These are phyloP conservation scores for Crossaster papposus DNA, from an alignment of 53 echinoderm and acorn worm species.

Conservation along the genomic window DNA sequence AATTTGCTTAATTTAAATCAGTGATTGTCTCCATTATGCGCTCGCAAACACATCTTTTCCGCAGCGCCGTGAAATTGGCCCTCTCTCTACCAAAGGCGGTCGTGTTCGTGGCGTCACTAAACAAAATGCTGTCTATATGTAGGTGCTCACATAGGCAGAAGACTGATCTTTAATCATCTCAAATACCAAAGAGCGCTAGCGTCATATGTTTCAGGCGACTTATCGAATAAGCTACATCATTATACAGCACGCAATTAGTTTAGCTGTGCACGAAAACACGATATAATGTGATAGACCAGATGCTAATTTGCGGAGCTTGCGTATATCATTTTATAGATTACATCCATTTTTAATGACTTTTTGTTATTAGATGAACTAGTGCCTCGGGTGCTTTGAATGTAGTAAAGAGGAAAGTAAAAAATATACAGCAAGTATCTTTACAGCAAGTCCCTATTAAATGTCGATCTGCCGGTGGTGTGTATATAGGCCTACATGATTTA, in stretches of 20 bases:
- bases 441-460: not conserved
- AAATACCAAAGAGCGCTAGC: not conserved
- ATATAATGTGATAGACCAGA: not conserved
- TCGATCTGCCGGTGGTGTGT: not conserved
- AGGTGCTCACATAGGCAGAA: not conserved
- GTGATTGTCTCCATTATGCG: too few species aligned
- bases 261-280: not conserved
- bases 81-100: too few species aligned
- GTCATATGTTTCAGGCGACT: not conserved
- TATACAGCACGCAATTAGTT: not conserved
- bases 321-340: not conserved
- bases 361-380: not conserved
- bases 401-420: not conserved
- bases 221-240: not conserved
- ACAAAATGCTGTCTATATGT: not conserved
- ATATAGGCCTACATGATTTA: too few species aligned
- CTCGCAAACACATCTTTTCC: too few species aligned
- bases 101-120: not conserved
- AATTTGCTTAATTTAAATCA: too few species aligned
- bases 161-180: not conserved
- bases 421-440: not conserved
- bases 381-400: not conserved
- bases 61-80: too few species aligned
- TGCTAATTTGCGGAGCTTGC: not conserved
- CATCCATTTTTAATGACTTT: not conserved